Conservation (phyloP, 2,888 invertebrate genomes). For the Xanthia togata region DNA sequence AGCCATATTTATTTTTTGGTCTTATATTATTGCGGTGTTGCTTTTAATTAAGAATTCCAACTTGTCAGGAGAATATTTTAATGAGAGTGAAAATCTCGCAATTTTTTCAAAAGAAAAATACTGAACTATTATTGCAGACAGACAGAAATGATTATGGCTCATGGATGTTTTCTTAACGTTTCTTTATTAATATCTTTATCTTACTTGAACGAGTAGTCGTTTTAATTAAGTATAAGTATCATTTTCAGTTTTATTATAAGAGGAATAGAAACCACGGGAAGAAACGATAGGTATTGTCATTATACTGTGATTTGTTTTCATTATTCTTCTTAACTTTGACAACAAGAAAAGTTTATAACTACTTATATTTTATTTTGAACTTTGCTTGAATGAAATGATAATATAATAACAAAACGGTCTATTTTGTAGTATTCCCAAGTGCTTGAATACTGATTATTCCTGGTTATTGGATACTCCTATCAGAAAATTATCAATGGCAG, state of each 20-base stretch:
- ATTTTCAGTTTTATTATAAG: neutral
- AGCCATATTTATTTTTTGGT: conserved; percentile 47
- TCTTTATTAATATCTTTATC: conserved; percentile 21
- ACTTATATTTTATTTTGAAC: neutral
- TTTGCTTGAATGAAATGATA: neutral
- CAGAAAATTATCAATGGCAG: no score
- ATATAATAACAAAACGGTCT: neutral
- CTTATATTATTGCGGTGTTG: conserved; percentile 57
- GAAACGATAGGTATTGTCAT: neutral
- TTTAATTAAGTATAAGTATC: neutral
- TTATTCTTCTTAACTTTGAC: neutral
- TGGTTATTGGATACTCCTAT: neutral
- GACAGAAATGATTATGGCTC: conserved; percentile 21
- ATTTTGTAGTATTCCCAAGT: neutral
- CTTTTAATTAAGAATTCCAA: conserved; percentile 70
- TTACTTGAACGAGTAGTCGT: neutral
- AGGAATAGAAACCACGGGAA: neutral
- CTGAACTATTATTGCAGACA: conserved; percentile 52
- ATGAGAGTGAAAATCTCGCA: conserved; percentile 64
- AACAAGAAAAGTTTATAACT: neutral
- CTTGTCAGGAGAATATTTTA: conserved; percentile 66
- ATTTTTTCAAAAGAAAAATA: conserved; percentile 54
- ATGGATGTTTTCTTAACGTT: conserved; percentile 30
- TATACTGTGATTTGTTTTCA: neutral
- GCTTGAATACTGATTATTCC: no score